phyloP scores from a whole-genome alignment of 37 sponge, comb jelly and placozoan genomes.

The Geodia barretti region DNA sequence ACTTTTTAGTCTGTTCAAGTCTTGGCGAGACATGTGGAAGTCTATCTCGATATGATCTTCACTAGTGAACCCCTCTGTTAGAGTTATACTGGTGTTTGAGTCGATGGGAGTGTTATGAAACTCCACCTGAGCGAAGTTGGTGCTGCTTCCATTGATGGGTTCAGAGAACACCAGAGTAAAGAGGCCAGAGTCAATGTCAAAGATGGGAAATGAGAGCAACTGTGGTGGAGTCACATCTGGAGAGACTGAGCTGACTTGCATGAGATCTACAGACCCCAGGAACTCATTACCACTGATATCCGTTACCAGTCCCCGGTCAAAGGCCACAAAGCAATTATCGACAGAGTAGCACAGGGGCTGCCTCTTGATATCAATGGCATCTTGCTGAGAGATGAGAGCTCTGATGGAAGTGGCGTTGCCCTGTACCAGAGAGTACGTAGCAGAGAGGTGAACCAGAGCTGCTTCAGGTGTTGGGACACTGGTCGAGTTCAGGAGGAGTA shows the following conservation, averaged over 20 bases:
- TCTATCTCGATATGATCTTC: slow-evolving; percentile 40
- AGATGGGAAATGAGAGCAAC: slow-evolving; percentile 12
- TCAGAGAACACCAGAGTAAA: slow-evolving; percentile 45
- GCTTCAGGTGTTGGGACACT: neutral
- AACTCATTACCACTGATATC: neutral
- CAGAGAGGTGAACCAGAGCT: neutral
- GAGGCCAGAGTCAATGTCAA: slow-evolving; percentile 35
- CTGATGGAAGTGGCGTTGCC: neutral
- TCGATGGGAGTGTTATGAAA: slow-evolving; percentile 6
- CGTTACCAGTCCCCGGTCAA: neutral
- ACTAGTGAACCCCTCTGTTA: slow-evolving; percentile 29
- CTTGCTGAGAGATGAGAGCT: neutral
- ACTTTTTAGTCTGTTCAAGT: slow-evolving; percentile 30
- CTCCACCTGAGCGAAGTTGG: slow-evolving; percentile 11
- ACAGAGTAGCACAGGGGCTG: slow-evolving; percentile 20
- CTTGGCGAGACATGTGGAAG: slow-evolving; percentile 7
- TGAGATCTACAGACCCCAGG: neutral
- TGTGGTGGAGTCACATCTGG: slow-evolving; percentile 46
- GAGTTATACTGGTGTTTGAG: slow-evolving; percentile 11
- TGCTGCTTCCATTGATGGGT: slow-evolving; percentile 29
- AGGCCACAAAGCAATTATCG: slow-evolving; percentile 20
- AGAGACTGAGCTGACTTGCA: slow-evolving; percentile 1
- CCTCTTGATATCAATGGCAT: slow-evolving; percentile 25
- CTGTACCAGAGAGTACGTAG: neutral
- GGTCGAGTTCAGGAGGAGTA: slow-evolving; percentile 14